These are phyloP conservation scores for Catostomus latipinnis DNA, from an alignment of 2,797 vertebrate genomes.

Conservation along the genomic window DNA sequence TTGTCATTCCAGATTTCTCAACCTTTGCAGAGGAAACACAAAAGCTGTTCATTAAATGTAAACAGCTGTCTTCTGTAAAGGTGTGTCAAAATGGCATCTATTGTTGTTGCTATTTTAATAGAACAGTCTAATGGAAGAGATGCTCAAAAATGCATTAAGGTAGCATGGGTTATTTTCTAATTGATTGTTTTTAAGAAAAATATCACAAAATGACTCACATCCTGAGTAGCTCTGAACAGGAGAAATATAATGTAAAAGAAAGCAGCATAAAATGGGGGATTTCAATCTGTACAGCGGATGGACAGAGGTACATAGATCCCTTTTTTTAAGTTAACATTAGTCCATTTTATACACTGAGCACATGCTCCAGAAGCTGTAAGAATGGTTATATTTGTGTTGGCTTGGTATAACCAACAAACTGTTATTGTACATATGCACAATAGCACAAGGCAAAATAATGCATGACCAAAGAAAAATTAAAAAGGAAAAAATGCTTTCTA, in stretches of 20 bases:
- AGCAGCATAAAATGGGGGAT: background rate
- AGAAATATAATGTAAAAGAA: constrained; percentile 11
- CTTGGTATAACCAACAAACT: too few species aligned
- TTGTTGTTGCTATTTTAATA: background rate
- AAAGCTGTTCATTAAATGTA: constrained; percentile 52
- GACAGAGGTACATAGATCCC: constrained; percentile 68
- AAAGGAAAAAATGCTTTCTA: too few species aligned
- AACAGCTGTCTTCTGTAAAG: too few species aligned
- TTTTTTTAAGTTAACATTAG: background rate
- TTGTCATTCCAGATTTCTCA: too few species aligned
- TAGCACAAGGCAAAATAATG: too few species aligned
- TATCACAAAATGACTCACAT: background rate
- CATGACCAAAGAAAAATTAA: too few species aligned
- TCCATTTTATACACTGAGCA: background rate
- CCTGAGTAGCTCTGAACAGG: background rate
- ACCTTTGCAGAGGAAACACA: too few species aligned
- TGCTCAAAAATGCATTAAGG: background rate
- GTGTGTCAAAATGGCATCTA: background rate
- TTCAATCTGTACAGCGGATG: constrained; percentile 74
- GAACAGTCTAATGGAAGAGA: background rate
- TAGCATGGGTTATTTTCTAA: too few species aligned
- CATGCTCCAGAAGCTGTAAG: too few species aligned
- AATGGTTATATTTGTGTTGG: too few species aligned
- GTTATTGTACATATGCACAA: too few species aligned
- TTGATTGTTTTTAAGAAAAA: background rate